Base-by-base conservation (phyloP, 1,140 invertebrate genomes). In the Temnothorax nylanderi region DNA sequence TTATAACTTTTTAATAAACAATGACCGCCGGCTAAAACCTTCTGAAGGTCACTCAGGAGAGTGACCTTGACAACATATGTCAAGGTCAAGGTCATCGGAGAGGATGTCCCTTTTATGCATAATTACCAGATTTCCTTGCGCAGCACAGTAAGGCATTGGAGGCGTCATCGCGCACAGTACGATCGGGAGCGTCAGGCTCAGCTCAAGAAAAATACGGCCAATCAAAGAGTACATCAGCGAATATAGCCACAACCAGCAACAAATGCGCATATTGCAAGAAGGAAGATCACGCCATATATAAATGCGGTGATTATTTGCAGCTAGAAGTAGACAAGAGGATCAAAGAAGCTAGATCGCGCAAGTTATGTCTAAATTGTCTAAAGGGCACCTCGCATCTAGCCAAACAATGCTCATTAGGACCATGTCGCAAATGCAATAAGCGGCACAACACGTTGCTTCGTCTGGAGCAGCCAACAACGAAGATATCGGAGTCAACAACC, bases 381-480 rank as follows among this genome's bases (percentile, higher is more conserved):
- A 64, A 56, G 1, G 3, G 0, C 2, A 0, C n/a, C 0, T 37
- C 13, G 18, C 77, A 69, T 56, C 13, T 6, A 16, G 44, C 18
- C 0, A 18, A 16, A 4, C 18, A 67, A 3, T 81, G 78, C 4
- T 18, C 0, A 1, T 3, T 10, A 0, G 7, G 13, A 18, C 8
- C n/a, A 0, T 71, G 78, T 18, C 34, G 34, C 0, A 51, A 81
- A 6, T 81, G 78, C 16, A 8, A n/a, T 11, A 81, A 56, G 18
- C 26, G 7, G 4, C 65, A 81, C 4, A 81, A 71, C 3, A 69
- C 78, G 0, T 10, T 81, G 34, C 47, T 81, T 0, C 51, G 71
- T 47, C 26, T 64, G 2, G 37, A 76, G n/a, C 34, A 58, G 11
- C 4, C 8, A 4, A 0, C 1, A 0, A 4, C 16, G 0, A 21